Percentiles rank a stretch among this genome's conserved stretches.
phyloP scores from a whole-genome alignment of 1,140 invertebrate species.

The Lordiphosa stackelbergi region DNA sequence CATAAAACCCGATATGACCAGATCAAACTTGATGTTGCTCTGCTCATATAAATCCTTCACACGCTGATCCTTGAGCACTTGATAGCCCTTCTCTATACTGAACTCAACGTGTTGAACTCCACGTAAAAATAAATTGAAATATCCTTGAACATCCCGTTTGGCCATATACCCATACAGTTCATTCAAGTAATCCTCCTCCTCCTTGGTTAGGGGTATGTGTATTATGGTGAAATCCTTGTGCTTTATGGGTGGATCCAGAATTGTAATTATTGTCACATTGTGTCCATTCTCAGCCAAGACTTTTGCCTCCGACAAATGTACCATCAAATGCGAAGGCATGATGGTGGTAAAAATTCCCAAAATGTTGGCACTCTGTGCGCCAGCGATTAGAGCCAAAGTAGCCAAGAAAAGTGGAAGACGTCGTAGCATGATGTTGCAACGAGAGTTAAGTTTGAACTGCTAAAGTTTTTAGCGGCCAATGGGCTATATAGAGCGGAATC shows the following conservation, averaged over 20 bases:
- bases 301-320: slow-evolving; percentile 51
- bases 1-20: slow-evolving; percentile 57
- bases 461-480: no score
- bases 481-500: no score
- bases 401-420: background rate
- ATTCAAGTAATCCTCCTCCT: slow-evolving; percentile 10
- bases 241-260: slow-evolving; percentile 9
- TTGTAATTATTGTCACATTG: slow-evolving; percentile 58
- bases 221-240: slow-evolving; percentile 43
- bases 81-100: background rate
- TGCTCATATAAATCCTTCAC: slow-evolving; percentile 52
- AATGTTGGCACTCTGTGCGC: slow-evolving; percentile 41
- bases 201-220: slow-evolving; percentile 10
- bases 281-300: slow-evolving; percentile 57
- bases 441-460: no score
- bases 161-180: slow-evolving; percentile 19
- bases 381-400: slow-evolving; percentile 7
- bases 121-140: no score
- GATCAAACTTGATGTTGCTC: slow-evolving; percentile 49
- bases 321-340: slow-evolving; percentile 55
- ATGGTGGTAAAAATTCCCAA: slow-evolving; percentile 45
- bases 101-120: background rate
- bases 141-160: slow-evolving; percentile 1
- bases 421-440: no score
- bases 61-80: slow-evolving; percentile 24